Base-by-base conservation (phyloP, 1,140 invertebrate genomes). In the Plutomurus gul region DNA sequence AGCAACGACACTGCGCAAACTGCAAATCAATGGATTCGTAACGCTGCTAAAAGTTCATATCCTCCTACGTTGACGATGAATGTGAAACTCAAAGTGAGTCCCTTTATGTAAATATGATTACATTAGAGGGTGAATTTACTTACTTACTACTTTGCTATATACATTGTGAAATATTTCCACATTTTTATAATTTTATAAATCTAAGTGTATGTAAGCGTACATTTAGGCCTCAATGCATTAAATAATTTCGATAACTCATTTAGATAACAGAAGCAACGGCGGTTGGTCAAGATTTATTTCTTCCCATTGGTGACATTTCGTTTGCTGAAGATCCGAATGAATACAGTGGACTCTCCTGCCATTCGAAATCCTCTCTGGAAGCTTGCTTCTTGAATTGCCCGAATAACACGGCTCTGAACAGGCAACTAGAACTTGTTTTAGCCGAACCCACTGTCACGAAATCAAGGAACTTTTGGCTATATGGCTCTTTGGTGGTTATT, bases 401-500 rank as follows among this genome's bases (percentile, higher is more conserved):
- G 5, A 79, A 76, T 22, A 81, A 82, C 73, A 56, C 78, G 11
- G 76, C 36, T 7, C 49, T 84, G 6, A 84, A 84, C 46, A 20
- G 5, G 18, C 77, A 82, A 18, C 43, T 84, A 27, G 81, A 82
- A 43, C 47, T 40, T 0, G 76, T 82, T 7, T 6, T 76, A 3
- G 46, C 40, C 18, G 83, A 82, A 7, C n/a, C 46, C 11, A 79
- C 81, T 8, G 18, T 82, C 6, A 43, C 77, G 20, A 75, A 82
- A n/a, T 81, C 81, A 0, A 73, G 75, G 46, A 82, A 80, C 36
- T 82, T 84, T 47, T 84, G 81, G 81, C 51, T 84, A 5, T 84
- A 82, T 49, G 83, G 81, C n/a, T 70, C 83, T 20, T 86, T 93
- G 33, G 89, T 94, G 82, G 89, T 93, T 36, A 82, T 92, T 4